phyloP scores from a whole-genome alignment of 2,888 invertebrate species.

The Orthosia incerta region DNA sequence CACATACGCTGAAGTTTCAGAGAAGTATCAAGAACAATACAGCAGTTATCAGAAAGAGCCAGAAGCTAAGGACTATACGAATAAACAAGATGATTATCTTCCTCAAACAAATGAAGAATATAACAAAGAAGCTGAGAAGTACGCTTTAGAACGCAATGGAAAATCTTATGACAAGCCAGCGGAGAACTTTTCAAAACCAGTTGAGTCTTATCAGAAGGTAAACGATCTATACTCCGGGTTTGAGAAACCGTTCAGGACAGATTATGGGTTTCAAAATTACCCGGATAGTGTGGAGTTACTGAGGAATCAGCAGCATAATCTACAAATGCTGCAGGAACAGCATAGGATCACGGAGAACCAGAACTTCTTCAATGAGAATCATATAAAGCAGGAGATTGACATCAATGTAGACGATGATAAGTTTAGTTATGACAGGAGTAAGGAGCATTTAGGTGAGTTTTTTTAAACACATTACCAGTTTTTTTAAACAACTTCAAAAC shows the following conservation, averaged over 20 bases:
- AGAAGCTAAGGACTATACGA: constrained; percentile 83
- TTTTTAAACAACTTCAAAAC: too few relatives aligned
- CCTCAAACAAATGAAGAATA: constrained; percentile 87
- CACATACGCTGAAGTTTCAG: constrained; percentile 76
- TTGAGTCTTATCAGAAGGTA: constrained; percentile 72
- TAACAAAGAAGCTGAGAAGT: constrained; percentile 86
- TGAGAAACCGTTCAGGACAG: constrained; percentile 69
- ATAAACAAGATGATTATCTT: constrained; percentile 80
- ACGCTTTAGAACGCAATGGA: constrained; percentile 78
- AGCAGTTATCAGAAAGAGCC: constrained; percentile 43
- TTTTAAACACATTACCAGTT: not conserved
- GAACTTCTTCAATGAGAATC: constrained; percentile 84
- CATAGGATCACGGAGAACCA: constrained; percentile 82
- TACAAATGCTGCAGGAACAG: constrained; percentile 83
- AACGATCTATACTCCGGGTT: constrained; percentile 59
- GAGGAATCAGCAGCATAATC: constrained; percentile 84
- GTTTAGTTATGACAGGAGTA: constrained; percentile 80
- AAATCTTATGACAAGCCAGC: constrained; percentile 81
- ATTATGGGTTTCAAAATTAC: constrained; percentile 70
- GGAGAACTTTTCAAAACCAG: constrained; percentile 48
- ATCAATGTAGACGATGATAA: constrained; percentile 83
- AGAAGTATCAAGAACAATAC: constrained; percentile 60
- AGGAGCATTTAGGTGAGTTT: constrained; percentile 79
- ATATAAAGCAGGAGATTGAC: constrained; percentile 86
- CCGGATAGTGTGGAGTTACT: constrained; percentile 80